Base-by-base conservation (phyloP, 2,888 invertebrate genomes). In the Drosophila anceps region DNA sequence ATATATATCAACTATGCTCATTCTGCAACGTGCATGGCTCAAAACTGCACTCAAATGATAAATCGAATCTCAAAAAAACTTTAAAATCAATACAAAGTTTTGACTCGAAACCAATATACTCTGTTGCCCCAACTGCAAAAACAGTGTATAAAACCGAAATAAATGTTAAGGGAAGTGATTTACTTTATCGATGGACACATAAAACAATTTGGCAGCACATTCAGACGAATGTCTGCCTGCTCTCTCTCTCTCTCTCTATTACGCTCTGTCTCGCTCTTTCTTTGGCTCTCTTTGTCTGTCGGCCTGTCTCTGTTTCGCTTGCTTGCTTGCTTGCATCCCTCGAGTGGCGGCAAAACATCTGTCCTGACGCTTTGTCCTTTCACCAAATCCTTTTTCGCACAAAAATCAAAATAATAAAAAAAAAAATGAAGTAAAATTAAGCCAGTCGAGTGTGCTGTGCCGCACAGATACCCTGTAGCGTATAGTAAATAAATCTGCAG, bases 131-230 rank as follows among this genome's bases (percentile, higher is more conserved):
- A 1, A 7, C 37, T 37, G 37, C n/a, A 6, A 37, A 27, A 35
- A 35, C 35, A 39, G 37, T 27, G 27, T 54, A 57, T 63, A 37
- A 60, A 60, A 43, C 35, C 51, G 67, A 67, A 68, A 59, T 55
- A 58, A 66, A 69, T 67, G 60, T 67, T 64, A 62, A 62, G 84
- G 81, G 72, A 77, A 83, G 81, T 86, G 84, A 82, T 82, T 82
- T 86, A 77, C 86, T 86, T 86, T 81, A 82, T 82, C 87, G 84
- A 84, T 81, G 65, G 58, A 74, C 68, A 73, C 87, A 82, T 86
- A 84, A 82, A 82, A 86, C 82, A 82, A 82, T 82, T 82, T 82
- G 87, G 78, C 66, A 69, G 78, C 39, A 44, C 63, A 57, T n/a
- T 15, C 33, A 61, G 51, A 43, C n/a, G 53, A 31, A 44, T 66